Evolutionary conservation across 1,140 invertebrate species (phyloP), one percentile per base, ranked within the genome.

Genomic region (Phymorhynchus buccinoides): DNA sequence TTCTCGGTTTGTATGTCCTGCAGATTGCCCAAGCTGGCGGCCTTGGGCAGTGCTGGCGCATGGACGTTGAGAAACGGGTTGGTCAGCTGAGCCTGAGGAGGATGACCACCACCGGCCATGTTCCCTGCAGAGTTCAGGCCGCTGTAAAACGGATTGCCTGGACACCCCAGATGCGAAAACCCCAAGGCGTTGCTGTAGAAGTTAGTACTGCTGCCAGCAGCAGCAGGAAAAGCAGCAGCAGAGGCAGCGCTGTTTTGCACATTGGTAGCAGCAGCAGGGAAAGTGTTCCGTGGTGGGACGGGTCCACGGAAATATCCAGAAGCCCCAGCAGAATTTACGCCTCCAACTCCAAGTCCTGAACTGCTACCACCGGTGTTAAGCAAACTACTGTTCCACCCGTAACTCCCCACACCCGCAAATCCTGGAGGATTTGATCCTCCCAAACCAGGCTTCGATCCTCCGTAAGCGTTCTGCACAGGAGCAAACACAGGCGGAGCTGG

Each of bases 311-410:
- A 39, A 62, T 30, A 18, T 68, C 39, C 44, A 1, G 41, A 22
- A 39, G 66, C 48, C 71, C 30, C 30, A 68, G 22, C n/a, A 56
- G 52, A 73, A n/a, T 39, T 35, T 30, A 82, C 14, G 32, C 39
- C 32, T 18, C 41, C 30, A 42, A 41, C 41, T n/a, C 42, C 37
- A 35, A 66, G 4, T 62, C 75, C n/a, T 7, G 71, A 79, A 56
- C 39, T 73, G n/a, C 78, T 42, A 18, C 84, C 32, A 32, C 84
- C n/a, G 22, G 75, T 27, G n/a, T 56, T 56, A 85, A 86, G 85
- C 32, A 88, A n/a, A 80, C 66, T 71, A 27, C 56, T 6, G 75
- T 87, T 86, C 86, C 86, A 86, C 0, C 85, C 87, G 80, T 88
- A 87, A 1, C n/a, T 35, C 0, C 52, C 35, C 32, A 27, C 27